Evolutionary conservation across 2,888 invertebrate species (phyloP).

Genomic region (Sarcophaga subvicina): DNA sequence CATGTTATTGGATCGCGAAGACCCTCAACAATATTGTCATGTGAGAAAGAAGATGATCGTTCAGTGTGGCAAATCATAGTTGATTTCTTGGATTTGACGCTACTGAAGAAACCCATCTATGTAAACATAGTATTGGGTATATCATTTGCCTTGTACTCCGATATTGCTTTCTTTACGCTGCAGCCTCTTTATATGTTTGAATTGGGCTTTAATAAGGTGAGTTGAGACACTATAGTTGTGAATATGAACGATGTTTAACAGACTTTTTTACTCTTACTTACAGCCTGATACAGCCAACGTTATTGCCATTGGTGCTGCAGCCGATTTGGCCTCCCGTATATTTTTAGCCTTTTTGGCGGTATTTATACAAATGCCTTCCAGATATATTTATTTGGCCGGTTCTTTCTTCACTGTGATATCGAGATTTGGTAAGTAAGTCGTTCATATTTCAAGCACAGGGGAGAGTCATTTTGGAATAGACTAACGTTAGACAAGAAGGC

Average conservation of each 20-base stretch:
- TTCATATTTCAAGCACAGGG: not conserved
- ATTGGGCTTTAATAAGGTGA: conserved; percentile 78
- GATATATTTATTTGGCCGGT: conserved; percentile 86
- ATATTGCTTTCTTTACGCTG: conserved; percentile 87
- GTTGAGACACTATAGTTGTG: not conserved
- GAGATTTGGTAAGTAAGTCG: conserved; percentile 84
- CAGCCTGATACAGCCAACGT: conserved; percentile 86
- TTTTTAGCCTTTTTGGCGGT: conserved; percentile 85
- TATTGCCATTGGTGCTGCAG: conserved; percentile 87
- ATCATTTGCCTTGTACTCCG: conserved; percentile 86
- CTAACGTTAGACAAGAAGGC: no score
- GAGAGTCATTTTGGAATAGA: no score
- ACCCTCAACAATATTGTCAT: conserved; percentile 61
- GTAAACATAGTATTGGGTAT: conserved; percentile 88
- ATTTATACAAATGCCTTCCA: conserved; percentile 85
- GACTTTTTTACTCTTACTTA: conserved; percentile 18
- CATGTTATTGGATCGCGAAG: conserved; percentile 74
- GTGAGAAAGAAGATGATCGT: conserved; percentile 21
- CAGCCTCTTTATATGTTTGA: conserved; percentile 84
- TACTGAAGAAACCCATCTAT: conserved; percentile 85
- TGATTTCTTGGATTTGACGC: conserved; percentile 85
- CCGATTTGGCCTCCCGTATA: conserved; percentile 87
- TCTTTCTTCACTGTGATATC: conserved; percentile 86
- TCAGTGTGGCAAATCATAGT: conserved; percentile 83
- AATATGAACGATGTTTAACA: conserved; percentile 4